These are phyloP conservation scores for Tigriopus californicus DNA, from an alignment of 2,888 invertebrate species.

Conservation along the genomic window DNA sequence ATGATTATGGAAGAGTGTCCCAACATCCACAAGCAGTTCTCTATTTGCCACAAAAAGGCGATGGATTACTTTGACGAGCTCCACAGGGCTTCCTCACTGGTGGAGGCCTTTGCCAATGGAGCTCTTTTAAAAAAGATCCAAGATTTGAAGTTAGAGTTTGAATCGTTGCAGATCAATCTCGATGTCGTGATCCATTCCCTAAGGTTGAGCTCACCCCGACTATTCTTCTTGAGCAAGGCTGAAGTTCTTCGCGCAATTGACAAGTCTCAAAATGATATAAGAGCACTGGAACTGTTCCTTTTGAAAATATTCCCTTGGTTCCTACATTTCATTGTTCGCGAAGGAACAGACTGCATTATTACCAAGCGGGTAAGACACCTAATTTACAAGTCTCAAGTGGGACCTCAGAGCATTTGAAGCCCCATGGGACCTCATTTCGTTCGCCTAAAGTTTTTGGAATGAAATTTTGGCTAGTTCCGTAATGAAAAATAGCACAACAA, in stretches of 20 bases:
- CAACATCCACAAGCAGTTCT: neutral
- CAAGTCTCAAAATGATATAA: neutral
- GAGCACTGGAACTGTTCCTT: neutral
- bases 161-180: neutral
- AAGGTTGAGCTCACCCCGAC: slow-evolving; percentile 1
- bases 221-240: slow-evolving; percentile 5
- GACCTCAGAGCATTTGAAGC: too few species aligned
- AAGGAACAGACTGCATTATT: neutral
- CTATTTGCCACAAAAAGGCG: neutral
- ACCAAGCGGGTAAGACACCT: too few species aligned
- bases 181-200: neutral
- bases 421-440: too few species aligned
- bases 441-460: too few species aligned
- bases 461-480: too few species aligned
- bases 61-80: neutral
- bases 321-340: neutral
- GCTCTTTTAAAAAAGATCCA: neutral
- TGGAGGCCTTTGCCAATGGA: neutral
- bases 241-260: neutral
- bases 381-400: too few species aligned
- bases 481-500: too few species aligned
- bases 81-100: neutral
- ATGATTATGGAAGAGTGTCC: slow-evolving; percentile 6
- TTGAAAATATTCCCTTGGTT: neutral
- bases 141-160: neutral